phyloP scores from a whole-genome alignment of 2,113 vertebrate genomes.

The Saguinus midas region DNA sequence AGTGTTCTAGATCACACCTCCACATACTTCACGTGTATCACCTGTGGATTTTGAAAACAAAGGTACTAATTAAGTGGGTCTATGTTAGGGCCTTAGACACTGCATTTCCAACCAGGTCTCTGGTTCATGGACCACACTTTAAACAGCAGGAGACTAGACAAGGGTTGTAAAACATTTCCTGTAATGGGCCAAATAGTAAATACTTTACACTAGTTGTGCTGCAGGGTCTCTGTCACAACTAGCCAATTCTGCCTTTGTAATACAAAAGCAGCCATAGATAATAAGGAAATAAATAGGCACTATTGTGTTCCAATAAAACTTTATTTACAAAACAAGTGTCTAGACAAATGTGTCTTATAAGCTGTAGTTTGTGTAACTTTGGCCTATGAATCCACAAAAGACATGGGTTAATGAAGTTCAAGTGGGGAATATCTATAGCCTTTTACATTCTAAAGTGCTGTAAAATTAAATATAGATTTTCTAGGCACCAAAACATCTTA shows the following conservation, averaged over 20 bases:
- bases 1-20: background rate
- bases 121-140: background rate
- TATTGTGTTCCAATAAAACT: background rate
- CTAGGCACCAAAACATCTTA: background rate
- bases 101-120: background rate
- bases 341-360: background rate
- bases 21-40: background rate
- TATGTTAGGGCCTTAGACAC: background rate
- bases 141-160: background rate
- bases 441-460: background rate
- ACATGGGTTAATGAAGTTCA: background rate
- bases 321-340: background rate
- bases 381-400: background rate
- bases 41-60: background rate
- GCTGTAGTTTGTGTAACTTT: background rate
- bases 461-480: background rate
- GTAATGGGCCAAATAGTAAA: background rate
- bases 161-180: background rate
- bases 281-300: background rate
- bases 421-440: background rate
- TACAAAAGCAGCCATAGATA: background rate
- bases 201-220: background rate
- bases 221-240: background rate
- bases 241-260: background rate
- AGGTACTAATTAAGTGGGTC: background rate